phyloP scores from a whole-genome alignment of 37 sponge, comb jelly and placozoan genomes.

The Petrosia ficiformis region DNA sequence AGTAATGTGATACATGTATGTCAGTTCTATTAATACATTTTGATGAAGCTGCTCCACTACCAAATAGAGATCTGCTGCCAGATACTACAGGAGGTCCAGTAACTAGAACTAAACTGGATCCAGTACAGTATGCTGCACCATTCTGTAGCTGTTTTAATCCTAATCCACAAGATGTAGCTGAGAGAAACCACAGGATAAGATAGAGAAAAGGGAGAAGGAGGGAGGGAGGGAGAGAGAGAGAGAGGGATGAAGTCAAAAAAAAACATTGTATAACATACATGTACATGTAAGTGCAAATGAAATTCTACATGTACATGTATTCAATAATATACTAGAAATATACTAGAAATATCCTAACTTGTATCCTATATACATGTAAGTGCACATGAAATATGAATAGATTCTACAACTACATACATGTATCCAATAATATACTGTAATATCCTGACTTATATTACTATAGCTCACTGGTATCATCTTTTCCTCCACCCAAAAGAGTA shows the following conservation, averaged over 20 bases:
- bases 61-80: slow-evolving; percentile 51
- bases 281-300: neutral
- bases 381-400: too few relatives aligned
- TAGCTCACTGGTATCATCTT: slow-evolving; percentile 41
- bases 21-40: slow-evolving; percentile 15
- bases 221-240: too few relatives aligned
- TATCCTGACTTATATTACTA: too few relatives aligned
- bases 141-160: slow-evolving; percentile 45
- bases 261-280: neutral
- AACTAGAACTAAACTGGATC: slow-evolving; percentile 65
- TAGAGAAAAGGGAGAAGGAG: too few relatives aligned
- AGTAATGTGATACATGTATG: neutral
- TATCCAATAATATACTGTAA: neutral
- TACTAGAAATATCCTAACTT: too few relatives aligned
- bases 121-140: slow-evolving; percentile 63
- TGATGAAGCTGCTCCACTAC: slow-evolving; percentile 11
- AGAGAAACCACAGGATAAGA: too few relatives aligned
- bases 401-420: neutral
- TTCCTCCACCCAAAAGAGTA: slow-evolving; percentile 31
- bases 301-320: too few relatives aligned
- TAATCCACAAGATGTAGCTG: slow-evolving; percentile 62
- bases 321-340: too few relatives aligned
- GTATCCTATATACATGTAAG: too few relatives aligned
- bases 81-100: slow-evolving; percentile 26
- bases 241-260: neutral